phyloP scores from a whole-genome alignment of 1,140 invertebrate species.

The Lucilia sericata region DNA sequence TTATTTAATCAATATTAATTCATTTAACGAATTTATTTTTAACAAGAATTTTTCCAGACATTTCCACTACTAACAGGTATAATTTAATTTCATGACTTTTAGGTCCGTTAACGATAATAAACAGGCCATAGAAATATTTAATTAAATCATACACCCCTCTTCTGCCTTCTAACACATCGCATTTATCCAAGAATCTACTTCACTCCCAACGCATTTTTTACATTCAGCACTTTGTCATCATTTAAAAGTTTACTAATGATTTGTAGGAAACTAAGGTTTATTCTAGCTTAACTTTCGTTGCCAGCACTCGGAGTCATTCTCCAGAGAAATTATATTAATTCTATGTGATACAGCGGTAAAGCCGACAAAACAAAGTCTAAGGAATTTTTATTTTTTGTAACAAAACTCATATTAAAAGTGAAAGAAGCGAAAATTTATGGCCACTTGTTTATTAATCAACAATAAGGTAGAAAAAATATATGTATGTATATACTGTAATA shows the following conservation, averaged over 20 bases:
- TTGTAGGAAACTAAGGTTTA: not conserved
- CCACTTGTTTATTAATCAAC: conserved; percentile 16
- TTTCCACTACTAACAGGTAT: too few species aligned
- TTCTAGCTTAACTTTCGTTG: too few species aligned
- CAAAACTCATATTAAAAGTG: not conserved
- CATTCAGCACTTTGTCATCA: not conserved
- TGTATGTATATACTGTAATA: too few species aligned
- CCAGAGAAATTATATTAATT: not conserved
- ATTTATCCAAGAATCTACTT: too few species aligned
- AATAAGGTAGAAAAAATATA: not conserved
- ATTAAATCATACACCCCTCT: not conserved
- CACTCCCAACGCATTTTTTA: not conserved
- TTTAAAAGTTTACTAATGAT: not conserved
- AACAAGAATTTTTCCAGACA: too few species aligned
- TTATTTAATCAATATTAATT: too few species aligned
- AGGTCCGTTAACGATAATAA: not conserved
- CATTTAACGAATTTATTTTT: too few species aligned
- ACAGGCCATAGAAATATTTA: conserved; percentile 16
- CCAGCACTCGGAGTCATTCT: not conserved
- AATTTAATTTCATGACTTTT: too few species aligned
- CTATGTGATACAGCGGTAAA: not conserved
- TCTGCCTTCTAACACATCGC: too few species aligned
- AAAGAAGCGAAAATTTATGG: conserved; percentile 2
- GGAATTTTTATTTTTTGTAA: not conserved
- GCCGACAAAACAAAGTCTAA: not conserved